Evolutionary conservation across 2,797 vertebrate species (phyloP).

Genomic region (Scarus forsteni): DNA sequence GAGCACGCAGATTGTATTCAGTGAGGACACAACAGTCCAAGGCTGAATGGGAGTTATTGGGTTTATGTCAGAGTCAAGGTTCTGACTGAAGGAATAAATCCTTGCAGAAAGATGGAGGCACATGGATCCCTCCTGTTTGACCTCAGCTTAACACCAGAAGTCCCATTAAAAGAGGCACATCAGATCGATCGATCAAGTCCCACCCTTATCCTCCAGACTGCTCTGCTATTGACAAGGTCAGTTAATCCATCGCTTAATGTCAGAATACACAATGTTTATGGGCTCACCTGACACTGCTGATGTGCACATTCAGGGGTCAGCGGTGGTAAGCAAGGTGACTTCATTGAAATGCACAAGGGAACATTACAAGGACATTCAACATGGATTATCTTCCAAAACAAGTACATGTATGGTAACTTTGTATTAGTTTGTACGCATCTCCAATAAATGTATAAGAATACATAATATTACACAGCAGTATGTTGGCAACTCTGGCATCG

Average conservation of each 20-base stretch:
- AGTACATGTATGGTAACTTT: neutral
- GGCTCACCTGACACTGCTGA: constrained; percentile 45
- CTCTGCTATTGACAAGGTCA: constrained; percentile 62
- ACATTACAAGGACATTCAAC: constrained; percentile 19
- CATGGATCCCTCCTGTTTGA: constrained; percentile 64
- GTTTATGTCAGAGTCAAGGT: constrained; percentile 75
- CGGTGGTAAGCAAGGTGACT: constrained; percentile 12
- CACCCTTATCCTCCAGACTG: constrained; percentile 13
- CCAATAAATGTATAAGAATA: neutral
- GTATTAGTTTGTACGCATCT: neutral
- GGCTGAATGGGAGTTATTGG: constrained; percentile 56
- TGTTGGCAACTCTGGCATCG: no score
- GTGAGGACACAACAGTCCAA: constrained; percentile 42
- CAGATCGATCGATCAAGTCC: constrained; percentile 52
- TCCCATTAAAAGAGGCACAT: constrained; percentile 53
- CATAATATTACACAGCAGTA: no score
- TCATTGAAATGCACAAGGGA: constrained; percentile 45
- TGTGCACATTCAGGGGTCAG: constrained; percentile 43
- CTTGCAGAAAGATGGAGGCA: constrained; percentile 31
- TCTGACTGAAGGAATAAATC: constrained; percentile 66
- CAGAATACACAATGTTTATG: constrained; percentile 49
- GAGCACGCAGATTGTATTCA: constrained; percentile 31
- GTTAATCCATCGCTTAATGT: constrained; percentile 56
- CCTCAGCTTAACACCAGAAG: constrained; percentile 62
- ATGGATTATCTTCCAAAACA: constrained; percentile 1